These are phyloP conservation scores for Pelusios castaneus DNA, from an alignment of 2,113 vertebrate species.

Conservation along the genomic window DNA sequence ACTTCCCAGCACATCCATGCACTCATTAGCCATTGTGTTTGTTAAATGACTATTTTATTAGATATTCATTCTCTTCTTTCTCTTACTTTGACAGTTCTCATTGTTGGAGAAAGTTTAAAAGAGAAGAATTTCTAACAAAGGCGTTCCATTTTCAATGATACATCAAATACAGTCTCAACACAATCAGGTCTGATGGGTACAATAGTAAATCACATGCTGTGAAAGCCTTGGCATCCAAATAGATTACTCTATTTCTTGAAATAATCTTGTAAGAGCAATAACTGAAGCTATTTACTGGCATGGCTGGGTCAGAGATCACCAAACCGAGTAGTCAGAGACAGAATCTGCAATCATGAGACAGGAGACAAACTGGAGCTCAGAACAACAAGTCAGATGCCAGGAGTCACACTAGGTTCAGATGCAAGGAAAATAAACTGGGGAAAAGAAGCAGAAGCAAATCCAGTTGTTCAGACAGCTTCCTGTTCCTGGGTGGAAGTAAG, in stretches of 20 bases:
- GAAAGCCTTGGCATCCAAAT: conserved; percentile 61
- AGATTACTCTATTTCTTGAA: conserved; percentile 61
- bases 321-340: not conserved
- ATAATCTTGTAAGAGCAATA: conserved; percentile 53
- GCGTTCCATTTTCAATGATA: conserved; percentile 51
- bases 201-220: conserved; percentile 58
- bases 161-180: conserved; percentile 54
- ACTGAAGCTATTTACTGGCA: conserved; percentile 64
- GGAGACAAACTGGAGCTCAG: not conserved
- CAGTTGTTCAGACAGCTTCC: not conserved
- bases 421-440: no score
- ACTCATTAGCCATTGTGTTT: not conserved
- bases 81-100: conserved; percentile 27
- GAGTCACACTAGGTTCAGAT: no score
- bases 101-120: conserved; percentile 13
- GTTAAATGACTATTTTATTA: conserved; percentile 6
- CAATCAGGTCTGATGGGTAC: conserved; percentile 52
- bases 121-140: conserved; percentile 54
- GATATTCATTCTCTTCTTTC: not conserved
- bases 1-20: not conserved
- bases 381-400: no score
- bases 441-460: not conserved
- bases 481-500: not conserved
- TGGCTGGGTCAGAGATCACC: not conserved
- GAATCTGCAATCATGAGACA: not conserved